Evolutionary conservation across 2,113 vertebrate species (phyloP), one percentile per base, ranked within the genome.

Genomic region (Lepus timidus): DNA sequence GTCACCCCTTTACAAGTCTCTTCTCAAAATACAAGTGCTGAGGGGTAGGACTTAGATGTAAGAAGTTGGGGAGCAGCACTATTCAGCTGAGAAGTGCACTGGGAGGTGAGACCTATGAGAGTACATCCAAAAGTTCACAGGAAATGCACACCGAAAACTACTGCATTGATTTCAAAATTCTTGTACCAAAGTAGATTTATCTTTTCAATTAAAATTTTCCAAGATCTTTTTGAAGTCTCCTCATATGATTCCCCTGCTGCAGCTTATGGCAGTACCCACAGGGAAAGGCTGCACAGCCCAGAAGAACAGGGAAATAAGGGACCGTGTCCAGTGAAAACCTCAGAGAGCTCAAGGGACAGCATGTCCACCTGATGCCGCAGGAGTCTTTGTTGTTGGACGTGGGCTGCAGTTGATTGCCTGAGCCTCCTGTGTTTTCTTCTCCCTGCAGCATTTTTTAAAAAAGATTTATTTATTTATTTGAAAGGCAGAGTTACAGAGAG

Each of bases 261-360:
- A 33, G 62, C 36, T 78, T 17, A 49, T 1, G 19, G 61, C 33
- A 9, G n/a, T 3, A 20, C 23, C 17, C 17, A 12, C 0, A n/a
- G 33, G 31, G 31, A 80, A 75, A 71, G 73, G 27, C 71, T 65
- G 75, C 27, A 58, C 27, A 33, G 2, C 25, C n/a, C 6, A 33
- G 65, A 58, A 39, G 29, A 55, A 33, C 27, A 7, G 36, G 13
- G 27, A 39, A 29, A 31, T 31, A 9, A 83, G 49, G 39, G 17
- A 36, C 29, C 2, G 0, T 39, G 22, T 3, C 31, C 33, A 61
- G 12, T 11, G 33, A 49, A 16, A 70, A 51, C 33, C 19, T 31
- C 0, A 49, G 71, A 9, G 23, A 80, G 67, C 52, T 17, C 67
- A 10, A 12, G 86, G 65, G 74, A 36, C 31, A 14, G 3, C 23